Evolutionary conservation across 2,888 invertebrate species (phyloP), one percentile per base, ranked within the genome.

Genomic region (Alviniconcha strummeri): DNA sequence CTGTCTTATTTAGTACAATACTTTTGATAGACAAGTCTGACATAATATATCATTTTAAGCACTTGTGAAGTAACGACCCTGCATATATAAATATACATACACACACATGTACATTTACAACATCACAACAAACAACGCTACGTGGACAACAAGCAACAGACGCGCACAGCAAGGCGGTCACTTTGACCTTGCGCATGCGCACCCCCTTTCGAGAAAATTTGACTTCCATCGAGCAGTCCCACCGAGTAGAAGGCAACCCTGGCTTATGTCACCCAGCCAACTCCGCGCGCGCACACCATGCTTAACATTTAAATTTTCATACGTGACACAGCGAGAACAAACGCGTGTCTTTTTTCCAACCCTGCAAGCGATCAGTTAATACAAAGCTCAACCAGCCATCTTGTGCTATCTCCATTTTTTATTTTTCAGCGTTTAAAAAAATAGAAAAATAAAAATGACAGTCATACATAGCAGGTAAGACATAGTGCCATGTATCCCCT

Each of bases 101-200:
- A 5, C n/a, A 17, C 69, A 17, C 69, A 19, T n/a, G 36, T 36
- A 71, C 19, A 19, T 71, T n/a, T 19, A 8, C 0, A 17, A 69
- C 5, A 80, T 55, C 36, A 36, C 36, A 36, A 36, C 36, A 36
- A 36, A 36, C 36, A 36, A 36, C 36, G 36, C 60, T 13, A 60
- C 60, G 75, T 52, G 15, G 15, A 19, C 36, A 54, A 75, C 75
- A 19, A 13, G 52, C 75, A 52, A 52, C 75, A 54, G 75, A 54
- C 52, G 75, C 75, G 3, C 36, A 11, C 60, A 60, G 69, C 81
- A 17, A 54, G 60, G 19, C 72, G 81, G 81, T 81, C 81, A 76
- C 56, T 19, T 1, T 75, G 81, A 81, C 81, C 75, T 54, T 75
- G 81, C 81, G 81, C 81, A 81, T 81, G 81, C 81, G 81, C 72